Conservation (phyloP, 2,888 invertebrate genomes). For the Venusia cambrica region DNA sequence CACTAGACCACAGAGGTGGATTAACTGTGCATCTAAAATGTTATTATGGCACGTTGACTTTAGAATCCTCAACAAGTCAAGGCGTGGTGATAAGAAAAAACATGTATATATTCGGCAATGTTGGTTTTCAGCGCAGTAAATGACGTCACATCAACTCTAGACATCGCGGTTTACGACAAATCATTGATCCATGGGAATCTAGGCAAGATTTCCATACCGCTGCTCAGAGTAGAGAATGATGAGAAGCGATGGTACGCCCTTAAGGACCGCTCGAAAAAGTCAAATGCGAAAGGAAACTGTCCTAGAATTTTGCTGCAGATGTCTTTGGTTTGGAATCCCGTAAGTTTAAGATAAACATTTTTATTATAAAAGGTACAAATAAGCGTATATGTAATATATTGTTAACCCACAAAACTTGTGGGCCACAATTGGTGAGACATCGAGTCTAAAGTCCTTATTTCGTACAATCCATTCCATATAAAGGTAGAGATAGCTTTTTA, state of each 20-base stretch:
- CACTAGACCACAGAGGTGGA: too few species aligned
- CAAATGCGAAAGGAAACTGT: slow-evolving; percentile 58
- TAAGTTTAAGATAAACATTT: slow-evolving; percentile 34
- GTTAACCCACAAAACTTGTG: too few species aligned
- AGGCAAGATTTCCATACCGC: slow-evolving; percentile 64
- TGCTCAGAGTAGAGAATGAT: slow-evolving; percentile 61
- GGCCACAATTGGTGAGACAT: too few species aligned
- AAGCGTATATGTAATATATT: too few species aligned
- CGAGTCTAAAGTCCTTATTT: too few species aligned
- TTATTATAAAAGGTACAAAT: neutral
- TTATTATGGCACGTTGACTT: too few species aligned
- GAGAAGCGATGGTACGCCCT: slow-evolving; percentile 71
- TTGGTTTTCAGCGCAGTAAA: slow-evolving; percentile 58
- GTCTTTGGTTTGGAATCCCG: slow-evolving; percentile 72
- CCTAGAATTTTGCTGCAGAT: slow-evolving; percentile 67
- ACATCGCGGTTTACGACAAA: slow-evolving; percentile 63
- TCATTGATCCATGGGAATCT: slow-evolving; percentile 61
- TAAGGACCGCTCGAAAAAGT: slow-evolving; percentile 57
- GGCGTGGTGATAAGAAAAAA: too few species aligned
- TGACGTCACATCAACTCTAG: slow-evolving; percentile 67
- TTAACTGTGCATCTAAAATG: too few species aligned
- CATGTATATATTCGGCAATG: too few species aligned
- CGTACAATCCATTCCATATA: too few species aligned
- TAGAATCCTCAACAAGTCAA: too few species aligned
- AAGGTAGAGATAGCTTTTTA: too few species aligned